phyloP scores from a whole-genome alignment of 1,140 invertebrate genomes.

The Coboldia fuscipes region DNA sequence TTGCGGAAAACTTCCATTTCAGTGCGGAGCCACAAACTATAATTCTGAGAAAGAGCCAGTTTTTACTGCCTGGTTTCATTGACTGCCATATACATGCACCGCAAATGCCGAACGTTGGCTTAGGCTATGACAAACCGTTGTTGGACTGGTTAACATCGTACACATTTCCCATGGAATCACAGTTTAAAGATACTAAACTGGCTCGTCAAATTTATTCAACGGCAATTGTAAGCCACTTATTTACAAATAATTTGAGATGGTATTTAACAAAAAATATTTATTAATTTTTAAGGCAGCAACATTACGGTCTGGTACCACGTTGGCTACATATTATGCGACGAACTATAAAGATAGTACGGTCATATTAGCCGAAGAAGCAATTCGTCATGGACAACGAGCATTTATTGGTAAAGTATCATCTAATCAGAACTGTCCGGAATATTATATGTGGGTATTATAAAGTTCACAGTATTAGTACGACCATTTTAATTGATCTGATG shows the following conservation, averaged over 20 bases:
- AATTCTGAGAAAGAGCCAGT: constrained; percentile 30
- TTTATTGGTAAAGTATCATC: constrained; percentile 82
- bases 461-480: no score
- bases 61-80: constrained; percentile 70
- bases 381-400: constrained; percentile 51
- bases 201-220: constrained; percentile 46
- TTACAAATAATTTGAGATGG: not conserved
- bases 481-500: not conserved
- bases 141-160: constrained; percentile 72
- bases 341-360: constrained; percentile 49
- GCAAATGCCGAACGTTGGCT: constrained; percentile 63
- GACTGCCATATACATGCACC: constrained; percentile 80
- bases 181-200: constrained; percentile 45
- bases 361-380: constrained; percentile 40
- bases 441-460: constrained; percentile 23
- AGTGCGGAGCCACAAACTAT: constrained; percentile 7
- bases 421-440: constrained; percentile 36
- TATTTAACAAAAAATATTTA: not conserved
- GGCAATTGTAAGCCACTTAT: constrained; percentile 46
- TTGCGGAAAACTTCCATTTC: not conserved
- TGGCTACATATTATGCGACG: constrained; percentile 71
- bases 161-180: constrained; percentile 64
- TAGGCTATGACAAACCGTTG: constrained; percentile 55
- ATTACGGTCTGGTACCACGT: constrained; percentile 59
- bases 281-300: constrained; percentile 34